Conservation (phyloP, 2,113 vertebrate species). For the Centropus bengalensis region DNA sequence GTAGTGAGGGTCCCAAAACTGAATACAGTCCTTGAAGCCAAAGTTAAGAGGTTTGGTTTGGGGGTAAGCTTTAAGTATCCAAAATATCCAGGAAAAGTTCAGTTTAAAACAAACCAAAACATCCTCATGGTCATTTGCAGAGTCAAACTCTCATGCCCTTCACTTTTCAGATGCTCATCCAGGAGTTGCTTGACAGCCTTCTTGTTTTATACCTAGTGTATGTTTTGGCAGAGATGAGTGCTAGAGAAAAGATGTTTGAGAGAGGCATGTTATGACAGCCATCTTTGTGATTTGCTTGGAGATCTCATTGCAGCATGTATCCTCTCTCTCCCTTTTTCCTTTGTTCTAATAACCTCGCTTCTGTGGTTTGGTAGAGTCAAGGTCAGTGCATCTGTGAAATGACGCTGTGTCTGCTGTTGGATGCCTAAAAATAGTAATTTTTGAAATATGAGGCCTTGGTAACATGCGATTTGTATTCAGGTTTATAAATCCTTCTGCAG, state of each 20-base stretch:
- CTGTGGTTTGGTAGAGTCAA: not conserved
- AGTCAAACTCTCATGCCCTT: not conserved
- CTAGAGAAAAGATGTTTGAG: not conserved
- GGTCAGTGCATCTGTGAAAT: not conserved
- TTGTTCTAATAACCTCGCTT: not conserved
- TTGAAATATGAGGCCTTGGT: not conserved
- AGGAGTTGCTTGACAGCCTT: not conserved
- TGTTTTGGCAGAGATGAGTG: not conserved
- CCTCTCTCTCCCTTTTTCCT: not conserved
- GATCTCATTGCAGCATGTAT: not conserved
- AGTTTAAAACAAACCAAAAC: not conserved
- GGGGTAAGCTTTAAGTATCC: not conserved
- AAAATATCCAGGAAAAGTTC: not conserved
- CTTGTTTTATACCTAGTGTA: not conserved
- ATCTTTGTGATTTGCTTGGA: not conserved
- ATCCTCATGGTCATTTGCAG: fast-evolving
- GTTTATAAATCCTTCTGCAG: not conserved
- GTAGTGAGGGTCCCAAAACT: too few species aligned
- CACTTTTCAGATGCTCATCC: not conserved
- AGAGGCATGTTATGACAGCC: not conserved
- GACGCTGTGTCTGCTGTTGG: not conserved
- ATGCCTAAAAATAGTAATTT: not conserved
- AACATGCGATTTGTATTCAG: not conserved
- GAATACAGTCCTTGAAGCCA: not conserved
- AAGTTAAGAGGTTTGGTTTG: not conserved